Evolutionary conservation across 2,888 invertebrate genomes (phyloP).

Genomic region (Camponotus fellah): DNA sequence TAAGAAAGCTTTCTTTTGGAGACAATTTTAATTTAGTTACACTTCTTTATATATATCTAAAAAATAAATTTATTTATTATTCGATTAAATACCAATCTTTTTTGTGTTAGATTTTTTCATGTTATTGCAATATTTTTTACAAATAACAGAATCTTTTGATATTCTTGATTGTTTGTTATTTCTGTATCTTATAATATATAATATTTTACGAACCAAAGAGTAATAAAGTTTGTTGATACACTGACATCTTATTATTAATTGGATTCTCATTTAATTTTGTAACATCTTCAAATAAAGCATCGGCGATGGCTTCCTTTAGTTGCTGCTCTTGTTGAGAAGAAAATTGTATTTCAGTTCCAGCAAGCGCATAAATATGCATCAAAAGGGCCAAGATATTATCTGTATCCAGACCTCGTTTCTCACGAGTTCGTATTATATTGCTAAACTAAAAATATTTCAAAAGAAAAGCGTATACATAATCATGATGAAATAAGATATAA

Average conservation of each 20-base stretch:
- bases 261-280: conserved; percentile 79
- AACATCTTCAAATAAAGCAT: conserved; percentile 88
- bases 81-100: background rate
- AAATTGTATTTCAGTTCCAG: conserved; percentile 88
- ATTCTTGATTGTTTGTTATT: conserved; percentile 3
- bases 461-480: background rate
- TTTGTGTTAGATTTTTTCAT: background rate
- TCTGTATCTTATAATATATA: background rate
- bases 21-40: background rate
- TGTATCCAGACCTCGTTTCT: conserved; percentile 87
- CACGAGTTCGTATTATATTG: conserved; percentile 87
- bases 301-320: conserved; percentile 86
- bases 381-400: conserved; percentile 88
- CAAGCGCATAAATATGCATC: conserved; percentile 89
- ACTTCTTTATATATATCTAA: background rate
- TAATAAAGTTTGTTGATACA: conserved; percentile 81
- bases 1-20: background rate
- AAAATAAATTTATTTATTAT: background rate
- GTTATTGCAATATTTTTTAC: conserved; percentile 10
- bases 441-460: conserved; percentile 86
- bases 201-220: conserved; percentile 75
- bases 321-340: conserved; percentile 87
- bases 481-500: background rate
- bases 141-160: background rate
- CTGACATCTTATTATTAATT: conserved; percentile 74